Percentiles rank a stretch among this genome's conserved stretches.
Evolutionary conservation across 2,113 vertebrate species (phyloP).

Genomic region (Hoplias malabaricus): DNA sequence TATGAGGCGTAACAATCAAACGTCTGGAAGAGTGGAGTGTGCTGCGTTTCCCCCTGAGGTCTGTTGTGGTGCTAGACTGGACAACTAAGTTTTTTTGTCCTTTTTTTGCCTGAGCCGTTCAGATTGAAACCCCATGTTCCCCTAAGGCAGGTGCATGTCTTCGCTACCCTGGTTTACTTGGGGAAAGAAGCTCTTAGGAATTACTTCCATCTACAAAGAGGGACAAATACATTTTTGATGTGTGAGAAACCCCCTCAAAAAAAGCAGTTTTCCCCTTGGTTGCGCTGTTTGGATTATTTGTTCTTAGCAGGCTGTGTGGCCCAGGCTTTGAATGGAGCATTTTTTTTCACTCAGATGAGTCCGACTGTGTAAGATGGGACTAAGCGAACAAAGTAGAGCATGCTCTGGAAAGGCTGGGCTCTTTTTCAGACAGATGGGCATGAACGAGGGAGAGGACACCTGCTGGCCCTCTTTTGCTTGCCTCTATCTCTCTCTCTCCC

Average conservation of each 20-base stretch:
- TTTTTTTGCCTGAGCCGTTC: background rate
- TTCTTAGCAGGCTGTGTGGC: slow-evolving; percentile 24
- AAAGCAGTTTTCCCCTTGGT: background rate
- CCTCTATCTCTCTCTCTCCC: slow-evolving; percentile 31
- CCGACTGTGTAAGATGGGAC: slow-evolving; percentile 38
- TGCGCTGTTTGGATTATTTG: slow-evolving; percentile 23
- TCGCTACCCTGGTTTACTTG: background rate
- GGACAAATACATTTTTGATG: background rate
- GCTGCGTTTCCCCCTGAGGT: background rate
- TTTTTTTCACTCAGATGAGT: slow-evolving; percentile 19
- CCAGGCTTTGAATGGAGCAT: slow-evolving; percentile 24
- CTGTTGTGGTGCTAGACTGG: background rate
- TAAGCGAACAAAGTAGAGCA: slow-evolving; percentile 41
- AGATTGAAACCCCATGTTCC: background rate
- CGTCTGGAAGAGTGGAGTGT: background rate
- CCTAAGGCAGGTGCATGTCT: background rate
- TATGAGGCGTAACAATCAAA: background rate
- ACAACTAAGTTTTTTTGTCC: too few species aligned
- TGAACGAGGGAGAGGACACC: slow-evolving; percentile 66
- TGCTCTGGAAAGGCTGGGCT: slow-evolving; percentile 35
- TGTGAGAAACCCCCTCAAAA: background rate
- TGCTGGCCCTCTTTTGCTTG: slow-evolving; percentile 58
- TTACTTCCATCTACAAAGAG: background rate
- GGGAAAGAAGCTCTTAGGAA: background rate
- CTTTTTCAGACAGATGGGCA: slow-evolving; percentile 52